Percentiles rank a stretch among this genome's conserved stretches.
phyloP scores from a whole-genome alignment of 2,797 vertebrate genomes.

The Neomorphus geoffroyi region DNA sequence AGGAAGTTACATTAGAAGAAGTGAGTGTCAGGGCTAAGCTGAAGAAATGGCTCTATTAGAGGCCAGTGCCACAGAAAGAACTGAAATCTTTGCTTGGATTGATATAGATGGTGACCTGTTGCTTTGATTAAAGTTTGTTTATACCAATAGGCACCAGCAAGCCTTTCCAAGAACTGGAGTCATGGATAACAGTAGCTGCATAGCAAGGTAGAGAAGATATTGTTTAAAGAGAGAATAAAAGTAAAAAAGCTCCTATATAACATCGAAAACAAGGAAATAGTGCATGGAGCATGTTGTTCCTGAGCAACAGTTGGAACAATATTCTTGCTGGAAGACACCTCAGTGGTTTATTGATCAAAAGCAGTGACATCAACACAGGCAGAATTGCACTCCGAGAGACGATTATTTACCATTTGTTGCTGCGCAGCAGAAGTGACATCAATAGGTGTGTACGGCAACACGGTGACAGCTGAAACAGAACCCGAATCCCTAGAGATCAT shows the following conservation, averaged over 20 bases:
- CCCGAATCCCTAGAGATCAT: neutral
- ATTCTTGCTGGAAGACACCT: neutral
- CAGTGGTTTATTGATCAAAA: slow-evolving; percentile 46
- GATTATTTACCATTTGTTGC: slow-evolving; percentile 55
- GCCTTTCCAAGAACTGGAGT: neutral
- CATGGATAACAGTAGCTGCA: neutral
- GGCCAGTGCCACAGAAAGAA: neutral
- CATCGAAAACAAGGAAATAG: neutral
- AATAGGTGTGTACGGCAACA: neutral
- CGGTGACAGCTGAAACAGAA: slow-evolving; percentile 29
- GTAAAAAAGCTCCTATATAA: neutral
- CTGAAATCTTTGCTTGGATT: neutral
- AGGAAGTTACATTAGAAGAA: neutral
- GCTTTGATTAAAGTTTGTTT: neutral
- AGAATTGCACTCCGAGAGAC: neutral
- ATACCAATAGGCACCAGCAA: neutral
- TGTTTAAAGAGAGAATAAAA: neutral
- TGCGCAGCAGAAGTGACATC: slow-evolving; percentile 25
- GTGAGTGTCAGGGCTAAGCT: rapidly evolving
- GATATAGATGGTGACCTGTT: neutral
- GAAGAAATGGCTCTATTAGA: neutral
- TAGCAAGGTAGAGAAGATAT: neutral
- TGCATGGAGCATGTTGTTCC: neutral
- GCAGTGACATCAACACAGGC: neutral
- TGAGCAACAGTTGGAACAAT: neutral